phyloP scores from a whole-genome alignment of 2,113 vertebrate species.

The Procavia capensis region DNA sequence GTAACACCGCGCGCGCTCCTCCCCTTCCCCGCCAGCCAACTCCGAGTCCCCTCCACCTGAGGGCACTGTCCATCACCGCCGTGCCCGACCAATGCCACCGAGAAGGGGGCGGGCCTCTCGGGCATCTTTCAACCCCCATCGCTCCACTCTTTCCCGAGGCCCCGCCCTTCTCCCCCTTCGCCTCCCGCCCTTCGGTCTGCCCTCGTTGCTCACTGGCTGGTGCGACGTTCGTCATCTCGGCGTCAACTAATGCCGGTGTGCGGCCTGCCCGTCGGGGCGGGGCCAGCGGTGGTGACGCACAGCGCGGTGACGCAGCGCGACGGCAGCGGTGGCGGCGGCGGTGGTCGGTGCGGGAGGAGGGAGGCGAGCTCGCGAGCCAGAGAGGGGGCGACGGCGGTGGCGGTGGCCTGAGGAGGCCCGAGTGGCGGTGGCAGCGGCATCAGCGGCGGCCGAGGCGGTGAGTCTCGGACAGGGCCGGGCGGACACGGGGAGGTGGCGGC shows the following conservation, averaged over 20 bases:
- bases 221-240: slow-evolving; percentile 54
- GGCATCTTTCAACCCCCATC: slow-evolving; percentile 41
- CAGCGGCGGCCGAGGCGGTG: slow-evolving; percentile 57
- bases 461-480: slow-evolving; percentile 60
- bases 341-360: slow-evolving; percentile 80
- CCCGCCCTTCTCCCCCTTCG: slow-evolving; percentile 56
- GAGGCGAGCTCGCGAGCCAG: slow-evolving; percentile 70
- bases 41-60: background rate
- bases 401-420: slow-evolving; percentile 60
- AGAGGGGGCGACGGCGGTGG: slow-evolving; percentile 73
- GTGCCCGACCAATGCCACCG: slow-evolving; percentile 46
- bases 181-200: slow-evolving; percentile 67
- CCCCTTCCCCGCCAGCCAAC: background rate
- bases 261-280: slow-evolving; percentile 61
- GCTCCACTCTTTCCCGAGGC: background rate
- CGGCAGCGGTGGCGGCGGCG: slow-evolving; percentile 76
- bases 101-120: slow-evolving; percentile 55
- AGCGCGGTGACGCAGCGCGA: slow-evolving; percentile 82
- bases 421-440: slow-evolving; percentile 58
- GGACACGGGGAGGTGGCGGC: slow-evolving; percentile 55
- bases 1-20: slow-evolving; percentile 71
- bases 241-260: slow-evolving; percentile 64
- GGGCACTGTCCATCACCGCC: slow-evolving; percentile 34
- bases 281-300: slow-evolving; percentile 76
- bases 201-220: slow-evolving; percentile 62